Conservation (phyloP, 92 coral and sea anemone genomes). For the Siderastrea siderea region DNA sequence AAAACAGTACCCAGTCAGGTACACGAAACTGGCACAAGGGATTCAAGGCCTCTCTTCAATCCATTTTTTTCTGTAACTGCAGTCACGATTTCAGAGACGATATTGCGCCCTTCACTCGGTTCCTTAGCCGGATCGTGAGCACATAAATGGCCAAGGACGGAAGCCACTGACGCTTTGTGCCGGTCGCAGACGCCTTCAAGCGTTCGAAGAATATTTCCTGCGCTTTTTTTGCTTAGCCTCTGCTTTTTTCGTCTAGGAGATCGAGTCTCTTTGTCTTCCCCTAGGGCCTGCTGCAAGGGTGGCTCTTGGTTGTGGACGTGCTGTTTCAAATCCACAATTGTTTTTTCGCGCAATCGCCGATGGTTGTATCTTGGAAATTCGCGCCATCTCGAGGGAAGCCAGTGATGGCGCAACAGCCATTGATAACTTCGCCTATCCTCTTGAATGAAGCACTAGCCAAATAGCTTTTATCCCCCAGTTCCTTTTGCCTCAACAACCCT, state of each 20-base stretch:
- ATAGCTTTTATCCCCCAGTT: background rate
- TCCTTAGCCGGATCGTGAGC: background rate
- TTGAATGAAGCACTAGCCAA: background rate
- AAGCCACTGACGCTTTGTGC: slow-evolving; percentile 28
- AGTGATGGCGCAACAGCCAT: slow-evolving; percentile 3
- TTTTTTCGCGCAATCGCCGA: background rate
- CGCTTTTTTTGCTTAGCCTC: slow-evolving; percentile 22
- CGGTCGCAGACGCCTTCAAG: slow-evolving; percentile 23
- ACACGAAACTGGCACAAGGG: slow-evolving; percentile 50
- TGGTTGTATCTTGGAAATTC: background rate
- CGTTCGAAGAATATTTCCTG: slow-evolving; percentile 18
- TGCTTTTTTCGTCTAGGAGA: background rate
- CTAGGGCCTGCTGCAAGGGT: background rate
- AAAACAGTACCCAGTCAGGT: slow-evolving; percentile 70
- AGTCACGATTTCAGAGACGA: slow-evolving; percentile 30
- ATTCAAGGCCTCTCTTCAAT: slow-evolving; percentile 40
- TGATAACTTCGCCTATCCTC: background rate
- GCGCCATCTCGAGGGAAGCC: slow-evolving; percentile 12
- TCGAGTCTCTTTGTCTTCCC: background rate
- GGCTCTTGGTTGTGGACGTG: background rate
- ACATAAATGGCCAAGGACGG: slow-evolving; percentile 38
- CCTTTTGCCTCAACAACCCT: too few species aligned
- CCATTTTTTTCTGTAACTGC: slow-evolving; percentile 31
- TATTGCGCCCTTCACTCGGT: slow-evolving; percentile 22
- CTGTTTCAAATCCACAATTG: background rate